A percentile compares a stretch with the other conserved stretches of the same genome.
Evolutionary conservation across 2,113 vertebrate genomes (phyloP).

Genomic region (Bos javanicus): DNA sequence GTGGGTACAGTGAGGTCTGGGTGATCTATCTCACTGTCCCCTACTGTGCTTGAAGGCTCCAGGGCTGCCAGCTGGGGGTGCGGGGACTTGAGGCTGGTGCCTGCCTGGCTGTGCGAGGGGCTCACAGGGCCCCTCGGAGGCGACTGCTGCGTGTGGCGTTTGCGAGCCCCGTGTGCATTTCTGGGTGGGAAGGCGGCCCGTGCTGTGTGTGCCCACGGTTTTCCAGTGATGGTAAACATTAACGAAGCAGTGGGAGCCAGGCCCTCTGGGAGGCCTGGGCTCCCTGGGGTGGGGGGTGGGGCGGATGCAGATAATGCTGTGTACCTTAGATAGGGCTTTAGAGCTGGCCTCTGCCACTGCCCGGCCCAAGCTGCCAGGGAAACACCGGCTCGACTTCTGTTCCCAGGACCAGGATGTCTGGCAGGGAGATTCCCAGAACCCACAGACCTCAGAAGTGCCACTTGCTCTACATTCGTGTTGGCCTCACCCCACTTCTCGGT

Average conservation of each 20-base stretch:
- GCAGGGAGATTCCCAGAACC: not conserved
- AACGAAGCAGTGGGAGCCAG: constrained; percentile 49
- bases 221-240: constrained; percentile 51
- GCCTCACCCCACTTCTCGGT: not conserved
- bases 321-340: constrained; percentile 73
- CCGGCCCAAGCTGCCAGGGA: not conserved
- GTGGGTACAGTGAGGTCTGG: accelerated
- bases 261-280: constrained; percentile 59
- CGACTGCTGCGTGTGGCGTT: not conserved
- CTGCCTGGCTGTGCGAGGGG: not conserved
- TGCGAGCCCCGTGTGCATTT: accelerated
- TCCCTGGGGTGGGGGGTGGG: not conserved
- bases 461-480: not conserved
- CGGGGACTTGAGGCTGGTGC: not conserved
- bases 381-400: not conserved
- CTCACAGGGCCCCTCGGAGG: accelerated
- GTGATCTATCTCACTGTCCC: not conserved
- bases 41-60: not conserved
- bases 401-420: constrained; percentile 20
- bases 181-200: not conserved
- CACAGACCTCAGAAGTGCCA: constrained; percentile 11
- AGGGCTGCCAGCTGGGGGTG: not conserved
- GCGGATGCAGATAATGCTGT: constrained; percentile 67
- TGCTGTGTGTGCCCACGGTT: constrained; percentile 11
- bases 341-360: not conserved